phyloP scores from a whole-genome alignment of 2,888 invertebrate species.

The Cerastoderma edule region DNA sequence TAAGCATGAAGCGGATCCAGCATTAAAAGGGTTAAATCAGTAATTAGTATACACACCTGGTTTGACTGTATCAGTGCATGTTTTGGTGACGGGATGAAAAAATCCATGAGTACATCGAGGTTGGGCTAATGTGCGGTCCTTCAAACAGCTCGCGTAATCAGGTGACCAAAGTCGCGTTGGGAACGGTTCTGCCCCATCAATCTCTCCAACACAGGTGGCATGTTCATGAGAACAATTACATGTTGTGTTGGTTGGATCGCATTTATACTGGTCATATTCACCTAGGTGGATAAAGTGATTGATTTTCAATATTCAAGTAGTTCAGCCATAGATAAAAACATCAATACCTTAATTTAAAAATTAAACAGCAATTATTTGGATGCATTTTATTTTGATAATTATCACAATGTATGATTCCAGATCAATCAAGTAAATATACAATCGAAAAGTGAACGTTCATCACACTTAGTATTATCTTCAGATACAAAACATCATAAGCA shows the following conservation, averaged over 20 bases:
- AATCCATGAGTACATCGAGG: conserved; percentile 31
- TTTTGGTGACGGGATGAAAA: conserved; percentile 47
- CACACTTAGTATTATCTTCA: too few relatives aligned
- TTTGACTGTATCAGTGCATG: conserved; percentile 41
- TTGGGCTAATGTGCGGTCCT: conserved; percentile 48
- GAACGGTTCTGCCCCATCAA: conserved; percentile 50
- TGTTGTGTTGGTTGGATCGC: conserved; percentile 42
- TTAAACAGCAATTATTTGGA: too few relatives aligned
- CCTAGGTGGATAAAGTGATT: conserved; percentile 50
- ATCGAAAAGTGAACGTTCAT: too few relatives aligned
- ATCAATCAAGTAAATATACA: too few relatives aligned
- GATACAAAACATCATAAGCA: too few relatives aligned
- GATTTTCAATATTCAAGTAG: too few relatives aligned
- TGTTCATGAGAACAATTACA: conserved; percentile 63
- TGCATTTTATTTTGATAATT: too few relatives aligned
- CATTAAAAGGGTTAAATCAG: too few relatives aligned
- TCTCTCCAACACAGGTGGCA: conserved; percentile 48
- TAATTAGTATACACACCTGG: conserved; percentile 42
- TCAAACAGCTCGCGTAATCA: conserved; percentile 47
- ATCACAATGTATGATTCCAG: too few relatives aligned
- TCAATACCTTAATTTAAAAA: too few relatives aligned
- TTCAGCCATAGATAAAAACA: too few relatives aligned
- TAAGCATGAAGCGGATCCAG: too few relatives aligned
- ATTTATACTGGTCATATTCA: conserved; percentile 63
- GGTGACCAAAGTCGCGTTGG: conserved; percentile 50